Evolutionary conservation across 1,140 invertebrate genomes (phyloP), one percentile per base, ranked within the genome.

Genomic region (Pteromalus puparum): DNA sequence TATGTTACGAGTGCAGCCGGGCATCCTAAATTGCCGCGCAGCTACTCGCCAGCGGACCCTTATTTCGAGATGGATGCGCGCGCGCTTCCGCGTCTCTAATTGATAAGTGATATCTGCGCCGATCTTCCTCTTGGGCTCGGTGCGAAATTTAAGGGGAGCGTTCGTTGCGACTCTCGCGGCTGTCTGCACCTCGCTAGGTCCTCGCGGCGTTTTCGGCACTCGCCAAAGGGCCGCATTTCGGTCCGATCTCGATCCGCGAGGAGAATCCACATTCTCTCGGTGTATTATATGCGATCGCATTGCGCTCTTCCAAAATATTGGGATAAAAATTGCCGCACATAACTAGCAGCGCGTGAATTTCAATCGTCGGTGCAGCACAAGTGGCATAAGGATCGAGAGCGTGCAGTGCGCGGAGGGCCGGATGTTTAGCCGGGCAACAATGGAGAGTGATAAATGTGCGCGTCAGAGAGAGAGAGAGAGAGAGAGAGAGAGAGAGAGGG

Each of bases 361-460:
- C 75, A 53, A 77, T 77, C 26, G 46, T 61, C n/a, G 34, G 28
- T 28, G n/a, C 34, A 75, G 38, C 9, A 38, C 7, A 7, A 83
- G 79, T 80, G 61, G 73, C 42, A 26, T 4, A 61, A 72, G 79
- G 38, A 65, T 46, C 26, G 28, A 61, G 68, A 65, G 79, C 86
- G 88, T 90, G 89, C 88, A 70, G 15, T 21, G 1, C 6, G 67
- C 86, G 85, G 80, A 84, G 80, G 91, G 89, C 90, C 90, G 89
- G 90, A 92, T 91, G 91, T 92, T 92, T 90, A 88, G 86, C 88
- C 87, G 86, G 76, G 88, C 87, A 91, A 91, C 89, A 90, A 90
- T 91, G 90, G 89, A 88, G 89, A 87, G 89, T 92, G 90, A 92
- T 92, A 91, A 91, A 92, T 91, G 91, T 89, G 84, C 86, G 85